Evolutionary conservation across 2,797 vertebrate species (phyloP), one percentile per base, ranked within the genome.

Genomic region (Squalus acanthias): DNA sequence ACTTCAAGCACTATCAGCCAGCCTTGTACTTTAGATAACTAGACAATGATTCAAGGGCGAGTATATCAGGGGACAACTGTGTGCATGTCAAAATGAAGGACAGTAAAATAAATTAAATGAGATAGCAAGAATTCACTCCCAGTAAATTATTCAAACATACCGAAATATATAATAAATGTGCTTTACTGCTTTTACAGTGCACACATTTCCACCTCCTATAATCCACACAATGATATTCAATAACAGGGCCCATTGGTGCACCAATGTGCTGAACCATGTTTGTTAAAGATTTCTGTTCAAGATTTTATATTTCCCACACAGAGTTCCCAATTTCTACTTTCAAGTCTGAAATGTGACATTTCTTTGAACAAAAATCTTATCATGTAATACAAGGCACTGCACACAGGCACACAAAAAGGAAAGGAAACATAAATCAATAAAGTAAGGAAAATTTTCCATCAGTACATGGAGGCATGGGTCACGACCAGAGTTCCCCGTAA

Each of bases 31-130:
- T 17, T 65, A 39, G 29, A n/a, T n/a, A 67, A 13, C 63, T 92
- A 65, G 17, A 22, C 29, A 60, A 91, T n/a, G 33, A 92, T 92
- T 92, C 89, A 92, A 65, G 65, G 89, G 33, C 33, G 33, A 53
- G 20, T 57, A 53, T 88, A 88, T 88, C 46, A 50, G 20, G 39
- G 87, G 22, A 57, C 20, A 24, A 88, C 22, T 46, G 17, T 24
- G 39, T 57, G 33, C 13, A 39, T 33, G 60, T 67, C 17, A 93
- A 93, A 39, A 0, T 39, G 63, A 20, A 93, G 63, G 39, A 70
- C 39, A 12, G 17, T 70, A 94, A 94, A 94, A 69, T 94, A 70
- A 93, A 93, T 93, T 65, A 26, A 93, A 46, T 89, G 57, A n/a
- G 92, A 69, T 46, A 69, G 33, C 65, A 69, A 94, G 92, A 91